Evolutionary conservation across 2,888 invertebrate species (phyloP).

Genomic region (Drosophila eohydei): DNA sequence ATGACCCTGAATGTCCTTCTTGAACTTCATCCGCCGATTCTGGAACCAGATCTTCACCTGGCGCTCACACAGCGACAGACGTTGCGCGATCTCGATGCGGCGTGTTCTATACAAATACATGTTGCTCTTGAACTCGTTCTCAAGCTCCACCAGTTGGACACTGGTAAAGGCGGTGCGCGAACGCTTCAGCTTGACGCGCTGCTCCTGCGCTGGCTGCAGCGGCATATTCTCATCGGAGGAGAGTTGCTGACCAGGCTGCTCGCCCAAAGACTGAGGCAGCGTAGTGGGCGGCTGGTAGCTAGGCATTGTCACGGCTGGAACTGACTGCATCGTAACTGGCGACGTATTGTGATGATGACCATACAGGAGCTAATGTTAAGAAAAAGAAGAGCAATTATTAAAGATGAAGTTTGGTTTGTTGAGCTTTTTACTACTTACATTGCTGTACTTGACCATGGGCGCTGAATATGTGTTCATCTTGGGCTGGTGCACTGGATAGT

Average conservation of each 20-base stretch:
- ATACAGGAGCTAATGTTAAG: conserved; percentile 31
- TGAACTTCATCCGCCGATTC: conserved; percentile 92
- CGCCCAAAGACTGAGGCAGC: conserved; percentile 22
- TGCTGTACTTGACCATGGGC: conserved; percentile 59
- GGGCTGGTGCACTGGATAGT: conserved; percentile 71
- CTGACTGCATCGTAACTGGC: conserved; percentile 17
- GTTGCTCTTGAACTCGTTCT: conserved; percentile 98
- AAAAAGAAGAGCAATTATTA: neutral
- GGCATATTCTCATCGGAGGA: conserved; percentile 67
- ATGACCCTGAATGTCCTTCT: conserved; percentile 83
- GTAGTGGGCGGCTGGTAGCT: conserved; percentile 28
- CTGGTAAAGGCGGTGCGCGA: conserved; percentile 97
- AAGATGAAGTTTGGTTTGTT: rapidly evolving
- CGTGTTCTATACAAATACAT: conserved; percentile 96
- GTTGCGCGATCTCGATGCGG: conserved; percentile 97
- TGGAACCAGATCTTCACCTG: conserved; percentile 96
- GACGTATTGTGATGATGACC: conserved; percentile 35
- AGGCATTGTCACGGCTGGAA: conserved; percentile 10
- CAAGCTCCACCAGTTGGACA: conserved; percentile 96
- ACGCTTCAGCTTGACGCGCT: conserved; percentile 69
- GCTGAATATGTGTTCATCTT: conserved; percentile 55
- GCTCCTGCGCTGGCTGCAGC: conserved; percentile 55
- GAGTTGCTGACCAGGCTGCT: conserved; percentile 49
- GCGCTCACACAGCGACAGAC: conserved; percentile 93
- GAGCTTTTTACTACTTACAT: conserved; percentile 50